Base-by-base conservation (phyloP, 2,113 vertebrate genomes). In the Porphyrio hochstetteri region DNA sequence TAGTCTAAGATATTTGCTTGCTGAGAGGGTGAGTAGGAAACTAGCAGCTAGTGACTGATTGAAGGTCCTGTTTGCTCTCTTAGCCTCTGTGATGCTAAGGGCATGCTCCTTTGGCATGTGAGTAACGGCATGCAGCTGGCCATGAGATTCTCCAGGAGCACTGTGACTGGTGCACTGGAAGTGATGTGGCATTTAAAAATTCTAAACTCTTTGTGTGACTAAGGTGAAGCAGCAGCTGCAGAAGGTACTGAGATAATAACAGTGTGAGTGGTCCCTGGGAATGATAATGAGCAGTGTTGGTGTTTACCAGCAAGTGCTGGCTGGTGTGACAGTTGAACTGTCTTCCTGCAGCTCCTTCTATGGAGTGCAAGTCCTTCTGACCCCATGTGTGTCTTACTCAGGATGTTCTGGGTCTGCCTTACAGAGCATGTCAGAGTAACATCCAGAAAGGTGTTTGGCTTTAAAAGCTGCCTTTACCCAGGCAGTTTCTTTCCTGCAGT, bases 31-130 rank as follows among this genome's bases (percentile, higher is more conserved):
- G 29, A 42, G 38, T 3, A 67, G 68, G 64, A 70, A 79, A 48
- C 1, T 6, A 57, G 50, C 28, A 76, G 64, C 63, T 81, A 52
- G 55, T 21, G 50, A 35, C 29, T 24, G 36, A 11, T 38, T 64
- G 20, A 78, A 83, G 60, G 28, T 56, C 6, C 7, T 38, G 14
- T 25, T 82, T 68, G 7, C 81, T 88, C 57, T 48, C 40, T 61
- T 44, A 48, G n/a, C 25, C 20, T 24, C 46, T 11, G 18, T 2
- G 3, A 11, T 33, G 2, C 16, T 28, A 5, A 82, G 40, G 53
- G 23, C 4, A 1, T 28, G 16, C 44, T 83, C 0, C 24, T 29
- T 24, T 65, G 46, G 28, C 9, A 2, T 16, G 9, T 35, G 44
- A 57, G 23, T 61, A 20, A 15, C 46, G 28, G 29, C 42, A 86